Percentiles rank a stretch among this genome's conserved stretches.
Conservation (phyloP, 2,797 vertebrate species). For the Poeciliopsis presidionis region DNA sequence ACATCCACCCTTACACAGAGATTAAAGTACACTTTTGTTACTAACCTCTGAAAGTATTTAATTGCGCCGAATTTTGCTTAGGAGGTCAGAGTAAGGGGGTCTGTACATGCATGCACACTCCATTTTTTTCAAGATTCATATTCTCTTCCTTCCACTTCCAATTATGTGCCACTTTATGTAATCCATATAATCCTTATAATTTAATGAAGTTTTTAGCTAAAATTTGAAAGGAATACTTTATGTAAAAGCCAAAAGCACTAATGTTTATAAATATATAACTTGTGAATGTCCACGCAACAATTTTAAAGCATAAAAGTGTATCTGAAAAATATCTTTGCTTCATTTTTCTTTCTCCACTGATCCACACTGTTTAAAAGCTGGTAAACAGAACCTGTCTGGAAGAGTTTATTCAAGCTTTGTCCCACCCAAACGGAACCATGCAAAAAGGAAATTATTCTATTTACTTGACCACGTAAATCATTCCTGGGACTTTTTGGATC, state of each 20-base stretch:
- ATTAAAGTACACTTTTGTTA: background rate
- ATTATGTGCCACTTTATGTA: background rate
- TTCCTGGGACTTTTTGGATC: conserved; percentile 41
- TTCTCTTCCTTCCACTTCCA: background rate
- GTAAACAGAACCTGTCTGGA: conserved; percentile 46
- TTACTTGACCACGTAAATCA: conserved; percentile 64
- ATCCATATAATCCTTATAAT: background rate
- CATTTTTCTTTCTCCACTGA: conserved; percentile 32
- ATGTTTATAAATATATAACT: background rate
- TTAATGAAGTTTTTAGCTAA: background rate
- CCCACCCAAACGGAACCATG: conserved; percentile 39
- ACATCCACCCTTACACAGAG: background rate
- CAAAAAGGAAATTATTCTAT: conserved; percentile 59
- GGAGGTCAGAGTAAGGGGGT: background rate
- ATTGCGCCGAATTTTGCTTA: background rate
- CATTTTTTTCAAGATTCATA: background rate
- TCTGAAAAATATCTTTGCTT: conserved; percentile 10
- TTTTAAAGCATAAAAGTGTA: conserved; percentile 4
- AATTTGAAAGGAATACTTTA: background rate
- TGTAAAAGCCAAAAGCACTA: background rate
- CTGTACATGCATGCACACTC: background rate
- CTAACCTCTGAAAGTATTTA: background rate
- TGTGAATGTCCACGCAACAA: background rate
- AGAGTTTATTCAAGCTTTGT: conserved; percentile 63
- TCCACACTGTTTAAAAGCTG: conserved; percentile 24